phyloP scores from a whole-genome alignment of 2,113 vertebrate genomes.

The Pomatostomus ruficeps region DNA sequence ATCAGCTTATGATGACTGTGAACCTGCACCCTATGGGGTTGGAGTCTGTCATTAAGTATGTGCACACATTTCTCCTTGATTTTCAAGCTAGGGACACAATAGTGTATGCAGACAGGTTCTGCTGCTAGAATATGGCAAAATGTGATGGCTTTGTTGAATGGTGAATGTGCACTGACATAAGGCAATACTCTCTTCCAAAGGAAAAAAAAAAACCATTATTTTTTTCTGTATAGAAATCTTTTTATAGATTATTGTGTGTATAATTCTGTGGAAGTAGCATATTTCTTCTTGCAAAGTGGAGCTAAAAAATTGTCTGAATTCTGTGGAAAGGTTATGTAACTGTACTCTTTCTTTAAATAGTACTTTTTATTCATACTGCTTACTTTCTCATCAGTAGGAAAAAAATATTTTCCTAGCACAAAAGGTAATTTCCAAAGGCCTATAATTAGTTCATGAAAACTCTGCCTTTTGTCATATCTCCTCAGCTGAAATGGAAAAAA shows the following conservation, averaged over 20 bases:
- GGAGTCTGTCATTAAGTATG: background rate
- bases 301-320: conserved; percentile 74
- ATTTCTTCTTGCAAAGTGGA: conserved; percentile 33
- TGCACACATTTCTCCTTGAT: background rate
- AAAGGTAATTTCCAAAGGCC: conserved; percentile 72
- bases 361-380: conserved; percentile 75
- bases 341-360: conserved; percentile 81
- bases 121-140: background rate
- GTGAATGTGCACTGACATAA: background rate
- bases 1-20: background rate
- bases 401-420: conserved; percentile 70
- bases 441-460: conserved; percentile 75
- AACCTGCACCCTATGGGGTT: background rate
- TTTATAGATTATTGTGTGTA: conserved; percentile 69
- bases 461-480: conserved; percentile 67
- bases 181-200: conserved; percentile 23
- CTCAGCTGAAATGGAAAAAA: conserved; percentile 48
- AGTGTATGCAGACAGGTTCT: background rate
- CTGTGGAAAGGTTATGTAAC: conserved; percentile 78
- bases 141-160: background rate
- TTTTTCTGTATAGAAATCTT: conserved; percentile 41
- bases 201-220: background rate
- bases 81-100: background rate
- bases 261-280: conserved; percentile 58
- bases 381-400: conserved; percentile 64